Evolutionary conservation across 2,113 vertebrate species (phyloP).

Genomic region (Pseudolaguvia tuberculata): DNA sequence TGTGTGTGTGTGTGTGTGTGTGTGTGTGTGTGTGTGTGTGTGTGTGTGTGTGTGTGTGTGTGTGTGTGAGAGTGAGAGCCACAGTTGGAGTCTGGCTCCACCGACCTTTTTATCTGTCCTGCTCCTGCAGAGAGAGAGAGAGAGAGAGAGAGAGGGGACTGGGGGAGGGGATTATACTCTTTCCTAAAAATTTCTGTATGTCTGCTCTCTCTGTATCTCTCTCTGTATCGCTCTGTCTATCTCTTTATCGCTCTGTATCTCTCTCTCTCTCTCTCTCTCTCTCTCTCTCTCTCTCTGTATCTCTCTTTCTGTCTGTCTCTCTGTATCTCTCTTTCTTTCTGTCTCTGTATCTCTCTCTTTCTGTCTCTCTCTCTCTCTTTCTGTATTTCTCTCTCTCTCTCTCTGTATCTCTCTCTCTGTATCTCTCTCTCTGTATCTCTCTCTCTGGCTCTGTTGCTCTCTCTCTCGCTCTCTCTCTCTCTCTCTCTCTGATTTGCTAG

Average conservation of each 20-base stretch:
- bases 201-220: background rate
- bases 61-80: conserved; percentile 30
- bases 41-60: conserved; percentile 21
- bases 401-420: too few relatives aligned
- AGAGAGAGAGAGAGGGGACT: too few relatives aligned
- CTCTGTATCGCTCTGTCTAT: too few relatives aligned
- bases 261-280: too few relatives aligned
- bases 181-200: background rate
- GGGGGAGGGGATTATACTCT: conserved; percentile 8
- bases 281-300: too few relatives aligned
- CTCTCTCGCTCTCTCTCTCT: too few relatives aligned
- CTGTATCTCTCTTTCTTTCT: too few relatives aligned
- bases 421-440: too few relatives aligned
- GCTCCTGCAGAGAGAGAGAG: conserved; percentile 27
- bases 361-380: conserved; percentile 1
- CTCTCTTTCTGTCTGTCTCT: too few relatives aligned
- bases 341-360: too few relatives aligned
- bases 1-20: conserved; percentile 39
- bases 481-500: background rate
- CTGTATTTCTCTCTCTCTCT: background rate
- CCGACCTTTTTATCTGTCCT: conserved; percentile 22
- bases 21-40: conserved; percentile 39
- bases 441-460: too few relatives aligned
- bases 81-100: conserved; percentile 8
- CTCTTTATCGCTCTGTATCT: too few relatives aligned